Percentiles rank a stretch among this genome's conserved stretches.
phyloP scores from a whole-genome alignment of 2,797 vertebrate species.

The Sebastes aleutianus region DNA sequence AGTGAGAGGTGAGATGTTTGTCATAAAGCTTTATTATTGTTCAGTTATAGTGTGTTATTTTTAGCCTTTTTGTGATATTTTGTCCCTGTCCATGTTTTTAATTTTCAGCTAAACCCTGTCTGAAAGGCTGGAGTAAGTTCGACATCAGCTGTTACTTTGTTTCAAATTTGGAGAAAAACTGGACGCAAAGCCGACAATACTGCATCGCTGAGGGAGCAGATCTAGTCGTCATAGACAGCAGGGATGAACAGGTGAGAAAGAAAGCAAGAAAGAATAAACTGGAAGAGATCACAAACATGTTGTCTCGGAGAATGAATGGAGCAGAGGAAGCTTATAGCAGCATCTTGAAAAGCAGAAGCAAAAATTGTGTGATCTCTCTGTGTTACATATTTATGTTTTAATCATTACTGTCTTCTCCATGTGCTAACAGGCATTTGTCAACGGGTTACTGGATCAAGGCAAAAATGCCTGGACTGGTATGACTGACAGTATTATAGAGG shows the following conservation, averaged over 20 bases:
- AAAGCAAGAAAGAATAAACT: background rate
- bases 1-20: slow-evolving; percentile 8
- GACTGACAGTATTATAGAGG: slow-evolving; percentile 34
- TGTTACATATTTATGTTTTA: background rate
- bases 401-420: background rate
- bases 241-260: slow-evolving; percentile 43
- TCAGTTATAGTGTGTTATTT: background rate
- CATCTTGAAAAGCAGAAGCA: background rate
- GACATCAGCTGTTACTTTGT: slow-evolving; percentile 44
- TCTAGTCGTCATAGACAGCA: slow-evolving; percentile 30
- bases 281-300: background rate
- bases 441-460: fast-evolving
- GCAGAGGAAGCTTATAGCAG: background rate
- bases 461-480: slow-evolving; percentile 56
- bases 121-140: slow-evolving; percentile 31
- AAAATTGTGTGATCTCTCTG: background rate
- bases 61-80: background rate
- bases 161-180: slow-evolving; percentile 6
- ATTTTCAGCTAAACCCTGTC: slow-evolving; percentile 13
- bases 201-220: slow-evolving; percentile 33
- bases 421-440: slow-evolving; percentile 30
- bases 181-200: slow-evolving; percentile 12
- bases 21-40: background rate
- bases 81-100: background rate
- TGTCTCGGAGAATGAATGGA: background rate